Evolutionary conservation across 2,888 invertebrate species (phyloP).

Genomic region (Pasiphila rectangulata): DNA sequence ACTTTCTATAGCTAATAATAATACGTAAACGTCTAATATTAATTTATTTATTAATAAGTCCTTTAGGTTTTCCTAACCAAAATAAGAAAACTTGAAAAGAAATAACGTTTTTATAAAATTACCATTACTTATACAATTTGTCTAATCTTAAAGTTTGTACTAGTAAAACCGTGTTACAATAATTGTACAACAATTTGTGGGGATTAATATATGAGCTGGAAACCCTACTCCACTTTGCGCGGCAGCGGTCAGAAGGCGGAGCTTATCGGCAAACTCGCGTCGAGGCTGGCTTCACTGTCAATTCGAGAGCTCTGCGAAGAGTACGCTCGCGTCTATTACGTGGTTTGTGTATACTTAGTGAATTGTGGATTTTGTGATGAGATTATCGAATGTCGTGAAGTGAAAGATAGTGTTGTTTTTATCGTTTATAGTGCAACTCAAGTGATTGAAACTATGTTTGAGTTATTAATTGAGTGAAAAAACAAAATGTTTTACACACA

Average conservation of each 20-base stretch:
- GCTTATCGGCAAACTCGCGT: slow-evolving; percentile 81
- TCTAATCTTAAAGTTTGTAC: too few species aligned
- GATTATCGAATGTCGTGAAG: slow-evolving; percentile 77
- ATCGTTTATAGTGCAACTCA: slow-evolving; percentile 61
- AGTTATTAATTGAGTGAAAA: slow-evolving; percentile 65
- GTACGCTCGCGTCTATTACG: slow-evolving; percentile 79
- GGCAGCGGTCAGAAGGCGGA: slow-evolving; percentile 81
- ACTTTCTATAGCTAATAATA: too few species aligned
- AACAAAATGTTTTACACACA: slow-evolving; percentile 78
- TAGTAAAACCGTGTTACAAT: too few species aligned
- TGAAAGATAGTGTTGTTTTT: slow-evolving; percentile 74
- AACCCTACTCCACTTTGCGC: slow-evolving; percentile 79
- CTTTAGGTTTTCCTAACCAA: too few species aligned
- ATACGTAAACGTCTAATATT: too few species aligned
- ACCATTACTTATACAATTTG: too few species aligned
- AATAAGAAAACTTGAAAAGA: too few species aligned
- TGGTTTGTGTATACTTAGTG: slow-evolving; percentile 78
- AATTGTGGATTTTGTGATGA: slow-evolving; percentile 77
- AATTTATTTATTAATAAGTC: too few species aligned
- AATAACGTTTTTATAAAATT: too few species aligned
- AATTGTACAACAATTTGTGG: background rate
- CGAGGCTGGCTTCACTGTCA: slow-evolving; percentile 78
- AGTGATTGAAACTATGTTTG: slow-evolving; percentile 66
- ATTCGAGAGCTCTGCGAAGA: slow-evolving; percentile 79
- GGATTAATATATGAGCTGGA: slow-evolving; percentile 33